Base-by-base conservation (phyloP, 2,113 vertebrate species). In the Dryoscopus gambensis region DNA sequence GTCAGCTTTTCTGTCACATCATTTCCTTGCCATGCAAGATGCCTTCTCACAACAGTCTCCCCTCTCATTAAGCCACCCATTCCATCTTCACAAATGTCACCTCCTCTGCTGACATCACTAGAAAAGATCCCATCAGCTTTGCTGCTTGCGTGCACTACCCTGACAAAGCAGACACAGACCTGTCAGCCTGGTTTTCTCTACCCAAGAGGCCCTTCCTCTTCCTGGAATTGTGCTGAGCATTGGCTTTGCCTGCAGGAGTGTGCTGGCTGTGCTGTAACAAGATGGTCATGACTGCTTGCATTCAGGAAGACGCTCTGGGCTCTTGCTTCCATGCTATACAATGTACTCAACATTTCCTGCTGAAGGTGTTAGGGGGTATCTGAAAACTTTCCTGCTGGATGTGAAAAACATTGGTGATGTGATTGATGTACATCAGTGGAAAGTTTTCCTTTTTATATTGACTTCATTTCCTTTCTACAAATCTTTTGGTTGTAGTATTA, bases 351-450 rank as follows among this genome's bases (percentile, higher is more conserved):
- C 9, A 11, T 62, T 84, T 91, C 53, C 44, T 53, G 27, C 12
- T 56, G 28, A 57, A 44, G 28, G 15, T 64, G 3, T 67, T 52
- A 10, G 28, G 12, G 4, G 0, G 0, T 60, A 42, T 33, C 42
- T 49, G 68, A 40, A 89, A 77, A 50, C 46, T 52, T 76, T 53
- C 28, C 24, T 22, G 11, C 46, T 42, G 13, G 24, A 20, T 47
- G 27, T 69, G 50, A 86, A 80, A 44, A 33, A 56, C 7, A 47
- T 35, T 30, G 37, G 30, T 55, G 42, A 46, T 70, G 42, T 10
- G 30, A 42, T 28, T 42, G n/a, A 69, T 25, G 9, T 60, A 9
- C 13, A 19, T 65, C 47, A 39, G 33, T 11, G 13, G 47, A 68
- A 35, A 21, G 13, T 63, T 71, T 76, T 35, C 10, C 31, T 80